These are phyloP conservation scores for Meandrusa payeni DNA, from an alignment of 2,888 invertebrate species.

Conservation along the genomic window DNA sequence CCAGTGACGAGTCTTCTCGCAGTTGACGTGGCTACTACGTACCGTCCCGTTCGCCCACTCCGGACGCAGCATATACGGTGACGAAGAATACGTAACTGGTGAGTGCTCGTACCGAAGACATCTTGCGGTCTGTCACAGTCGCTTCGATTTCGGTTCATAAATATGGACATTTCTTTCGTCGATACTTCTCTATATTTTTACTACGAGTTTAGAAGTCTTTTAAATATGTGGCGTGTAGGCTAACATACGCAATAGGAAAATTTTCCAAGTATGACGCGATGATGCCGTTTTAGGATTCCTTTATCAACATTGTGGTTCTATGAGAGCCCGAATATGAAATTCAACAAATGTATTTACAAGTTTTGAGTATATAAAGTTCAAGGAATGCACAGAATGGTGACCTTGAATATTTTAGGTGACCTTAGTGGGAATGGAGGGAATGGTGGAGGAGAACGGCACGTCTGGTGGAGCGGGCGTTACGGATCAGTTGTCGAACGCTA, in stretches of 20 bases:
- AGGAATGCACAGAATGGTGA: constrained; percentile 72
- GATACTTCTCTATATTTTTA: constrained; percentile 34
- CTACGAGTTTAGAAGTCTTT: constrained; percentile 29
- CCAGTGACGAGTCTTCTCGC: constrained; percentile 92
- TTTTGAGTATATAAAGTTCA: constrained; percentile 49
- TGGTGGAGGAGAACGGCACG: constrained; percentile 94
- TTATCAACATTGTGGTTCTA: constrained; percentile 55
- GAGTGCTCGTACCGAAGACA: constrained; percentile 84
- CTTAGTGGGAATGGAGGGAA: constrained; percentile 90
- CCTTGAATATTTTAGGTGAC: constrained; percentile 85
- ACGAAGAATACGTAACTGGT: constrained; percentile 97
- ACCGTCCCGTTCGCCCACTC: constrained; percentile 95
- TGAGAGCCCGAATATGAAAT: constrained; percentile 37
- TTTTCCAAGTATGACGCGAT: constrained; percentile 65
- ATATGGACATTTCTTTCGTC: constrained; percentile 58
- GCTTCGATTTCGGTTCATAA: constrained; percentile 67
- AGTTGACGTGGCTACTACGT: constrained; percentile 97
- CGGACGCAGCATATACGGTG: constrained; percentile 96
- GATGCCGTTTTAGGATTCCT: constrained; percentile 61
- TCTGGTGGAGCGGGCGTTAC: constrained; percentile 60
- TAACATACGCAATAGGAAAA: constrained; percentile 71
- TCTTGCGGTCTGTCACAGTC: constrained; percentile 78
- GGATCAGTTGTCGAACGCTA: constrained; percentile 54
- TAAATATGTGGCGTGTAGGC: constrained; percentile 57
- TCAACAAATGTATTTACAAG: constrained; percentile 40